Evolutionary conservation across 2,797 vertebrate genomes (phyloP), one percentile per base, ranked within the genome.

Genomic region (Bryconaethiops microstoma): DNA sequence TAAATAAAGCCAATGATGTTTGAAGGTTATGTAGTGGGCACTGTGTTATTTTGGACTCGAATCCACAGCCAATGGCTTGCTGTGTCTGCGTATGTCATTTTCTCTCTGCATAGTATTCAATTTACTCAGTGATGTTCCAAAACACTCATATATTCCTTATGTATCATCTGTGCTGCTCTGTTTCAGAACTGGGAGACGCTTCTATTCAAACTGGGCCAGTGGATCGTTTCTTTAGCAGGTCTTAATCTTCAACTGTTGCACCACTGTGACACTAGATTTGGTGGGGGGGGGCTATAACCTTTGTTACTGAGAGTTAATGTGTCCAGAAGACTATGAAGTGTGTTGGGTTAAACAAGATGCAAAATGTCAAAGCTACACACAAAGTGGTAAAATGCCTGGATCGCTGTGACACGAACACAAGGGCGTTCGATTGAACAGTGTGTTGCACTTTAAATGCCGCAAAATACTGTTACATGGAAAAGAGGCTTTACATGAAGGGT

Each of bases 341-440:
- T 54, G 23, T 54, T 9, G 70, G 50, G 50, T 55, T 55, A 57
- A 54, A 35, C 3, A 13, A 12, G 19, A 68, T 10, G 2, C 8
- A 10, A 50, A 50, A 50, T 12, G 3, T 5, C 19, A 21, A 50
- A 50, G 19, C 5, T 6, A 4, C 9, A 8, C 25, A 64, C 25
- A 7, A 23, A 14, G 10, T 29, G 25, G 60, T 63, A 29, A 35
- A 29, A 63, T 35, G 35, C 25, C 60, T 35, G 29, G 62, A 39
- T 39, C 4, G 40, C 65, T 50, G 45, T 16, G 50, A 52, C 21
- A 72, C 0, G 50, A 72, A n/a, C 70, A 72, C 19, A 7, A 54
- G 69, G 52, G 70, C 17, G 50, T 72, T 72, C 70, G 39, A 21
- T 45, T 14, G 8, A 23, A 69, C 67, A 72, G 70, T 72, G 19